Evolutionary conservation across 2,113 vertebrate species (phyloP).

Genomic region (Emydocephalus ijimae): DNA sequence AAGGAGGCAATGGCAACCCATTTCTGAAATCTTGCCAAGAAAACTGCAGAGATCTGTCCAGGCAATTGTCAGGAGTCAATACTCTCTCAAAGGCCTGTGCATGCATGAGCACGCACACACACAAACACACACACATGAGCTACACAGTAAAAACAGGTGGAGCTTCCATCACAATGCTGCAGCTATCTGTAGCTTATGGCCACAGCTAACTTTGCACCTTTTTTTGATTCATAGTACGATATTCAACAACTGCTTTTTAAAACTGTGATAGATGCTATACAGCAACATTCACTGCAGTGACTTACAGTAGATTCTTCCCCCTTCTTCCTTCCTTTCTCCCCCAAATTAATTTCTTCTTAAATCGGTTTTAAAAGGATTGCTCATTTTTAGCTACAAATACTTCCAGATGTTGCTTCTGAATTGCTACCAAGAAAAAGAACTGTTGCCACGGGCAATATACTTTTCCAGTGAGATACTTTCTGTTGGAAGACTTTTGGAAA

Average conservation of each 20-base stretch:
- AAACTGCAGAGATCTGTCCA: neutral
- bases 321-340: neutral
- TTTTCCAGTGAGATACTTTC: neutral
- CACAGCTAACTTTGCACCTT: neutral
- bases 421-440: neutral
- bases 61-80: neutral
- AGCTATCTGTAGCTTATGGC: neutral
- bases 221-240: neutral
- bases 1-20: neutral
- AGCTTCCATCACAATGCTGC: neutral
- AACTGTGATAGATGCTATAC: neutral
- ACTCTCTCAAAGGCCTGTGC: neutral
- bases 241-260: neutral
- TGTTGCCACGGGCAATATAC: no score
- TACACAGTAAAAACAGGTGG: neutral
- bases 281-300: neutral
- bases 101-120: fast-evolving
- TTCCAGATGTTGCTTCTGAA: neutral
- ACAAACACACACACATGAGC: fast-evolving
- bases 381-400: neutral
- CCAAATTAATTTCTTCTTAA: neutral
- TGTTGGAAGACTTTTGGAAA: neutral
- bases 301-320: neutral
- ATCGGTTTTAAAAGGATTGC: neutral
- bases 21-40: neutral